Conservation (phyloP, 2,113 vertebrate species). For the Grammomys dolichurus region DNA sequence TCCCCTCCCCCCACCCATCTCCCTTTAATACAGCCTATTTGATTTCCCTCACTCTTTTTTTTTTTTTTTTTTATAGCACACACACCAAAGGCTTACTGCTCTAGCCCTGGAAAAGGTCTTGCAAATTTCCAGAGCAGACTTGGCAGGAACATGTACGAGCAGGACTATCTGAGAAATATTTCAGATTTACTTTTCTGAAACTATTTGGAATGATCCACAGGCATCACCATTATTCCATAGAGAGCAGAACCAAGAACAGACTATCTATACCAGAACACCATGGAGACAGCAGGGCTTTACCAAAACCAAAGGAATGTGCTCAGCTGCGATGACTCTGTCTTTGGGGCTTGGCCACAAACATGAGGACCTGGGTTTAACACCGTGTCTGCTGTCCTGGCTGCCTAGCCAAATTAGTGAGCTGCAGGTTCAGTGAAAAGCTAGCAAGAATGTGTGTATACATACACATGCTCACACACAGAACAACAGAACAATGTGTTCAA, state of each 20-base stretch:
- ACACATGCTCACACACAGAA: background rate
- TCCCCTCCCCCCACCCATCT: no score
- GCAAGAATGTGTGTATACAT: fast-evolving
- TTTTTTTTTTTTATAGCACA: background rate
- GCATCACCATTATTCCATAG: background rate
- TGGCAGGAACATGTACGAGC: background rate
- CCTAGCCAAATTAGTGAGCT: background rate
- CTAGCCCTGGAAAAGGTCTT: background rate
- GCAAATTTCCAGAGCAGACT: background rate
- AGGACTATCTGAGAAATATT: background rate
- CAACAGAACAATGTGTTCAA: background rate
- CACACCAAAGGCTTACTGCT: background rate
- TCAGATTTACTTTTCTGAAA: background rate
- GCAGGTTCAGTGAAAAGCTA: no score
- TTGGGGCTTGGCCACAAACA: background rate
- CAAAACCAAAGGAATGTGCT: background rate
- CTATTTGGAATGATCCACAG: background rate
- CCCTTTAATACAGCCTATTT: background rate
- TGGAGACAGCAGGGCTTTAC: background rate
- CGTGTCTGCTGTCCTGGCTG: background rate
- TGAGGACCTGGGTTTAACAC: background rate
- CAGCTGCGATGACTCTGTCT: background rate
- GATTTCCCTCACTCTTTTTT: background rate
- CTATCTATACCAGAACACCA: background rate
- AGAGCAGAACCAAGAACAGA: background rate